Evolutionary conservation across 2,113 vertebrate species (phyloP).

Genomic region (Naja naja): DNA sequence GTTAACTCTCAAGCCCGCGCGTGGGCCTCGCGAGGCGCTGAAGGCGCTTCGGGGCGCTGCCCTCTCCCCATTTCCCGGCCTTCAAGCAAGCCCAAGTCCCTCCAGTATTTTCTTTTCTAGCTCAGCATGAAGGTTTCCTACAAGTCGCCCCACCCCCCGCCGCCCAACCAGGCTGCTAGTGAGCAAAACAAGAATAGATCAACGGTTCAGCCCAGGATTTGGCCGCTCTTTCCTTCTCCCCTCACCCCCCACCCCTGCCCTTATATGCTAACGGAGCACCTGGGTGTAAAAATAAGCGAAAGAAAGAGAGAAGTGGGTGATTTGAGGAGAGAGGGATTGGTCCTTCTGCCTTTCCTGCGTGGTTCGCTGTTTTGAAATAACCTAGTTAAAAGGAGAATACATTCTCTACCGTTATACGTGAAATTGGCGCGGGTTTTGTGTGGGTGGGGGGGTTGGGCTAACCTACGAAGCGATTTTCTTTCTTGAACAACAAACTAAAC

Average conservation of each 20-base stretch:
- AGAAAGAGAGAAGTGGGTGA: neutral
- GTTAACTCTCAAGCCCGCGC: neutral
- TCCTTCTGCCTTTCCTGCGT: neutral
- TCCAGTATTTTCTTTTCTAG: neutral
- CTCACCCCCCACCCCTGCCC: too few species aligned
- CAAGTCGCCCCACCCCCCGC: rapidly evolving
- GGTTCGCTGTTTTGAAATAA: neutral
- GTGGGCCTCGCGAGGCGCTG: neutral
- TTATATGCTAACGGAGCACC: neutral
- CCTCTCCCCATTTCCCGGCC: neutral
- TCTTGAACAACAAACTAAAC: neutral
- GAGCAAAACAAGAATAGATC: neutral
- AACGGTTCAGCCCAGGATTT: neutral
- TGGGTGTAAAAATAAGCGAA: neutral
- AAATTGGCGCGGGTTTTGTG: neutral
- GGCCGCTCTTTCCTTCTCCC: neutral
- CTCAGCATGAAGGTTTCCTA: neutral
- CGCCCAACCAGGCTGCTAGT: neutral
- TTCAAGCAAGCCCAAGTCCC: neutral
- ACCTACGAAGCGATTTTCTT: neutral
- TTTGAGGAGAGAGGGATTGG: neutral
- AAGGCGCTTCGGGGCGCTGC: neutral
- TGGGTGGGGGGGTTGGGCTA: neutral
- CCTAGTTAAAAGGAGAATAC: neutral
- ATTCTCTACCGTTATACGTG: neutral